Evolutionary conservation across 2,888 invertebrate genomes (phyloP), one percentile per base, ranked within the genome.

Genomic region (Junonia oenone): DNA sequence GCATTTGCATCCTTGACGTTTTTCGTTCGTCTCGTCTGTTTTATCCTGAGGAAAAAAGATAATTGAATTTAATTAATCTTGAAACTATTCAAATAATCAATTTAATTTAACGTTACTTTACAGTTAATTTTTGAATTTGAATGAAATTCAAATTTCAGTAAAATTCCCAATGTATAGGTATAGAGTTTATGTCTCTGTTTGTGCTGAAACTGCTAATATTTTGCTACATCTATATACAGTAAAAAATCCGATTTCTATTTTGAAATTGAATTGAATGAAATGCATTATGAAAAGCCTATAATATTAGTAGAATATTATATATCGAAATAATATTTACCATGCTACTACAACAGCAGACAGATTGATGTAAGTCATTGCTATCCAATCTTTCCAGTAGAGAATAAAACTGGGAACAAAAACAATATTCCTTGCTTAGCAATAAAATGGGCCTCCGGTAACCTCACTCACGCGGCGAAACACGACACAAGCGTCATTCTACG

Each of bases 401-500:
- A 53, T 85, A 84, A 13, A 83, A 62, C 84, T 85, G 72, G 51
- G 69, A 70, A 45, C 26, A 63, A 59, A 33, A 47, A 13, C 6
- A 43, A 22, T 22, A 22, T 22, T 22, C 5, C 5, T 22, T 22
- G 5, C 22, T 22, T 22, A 22, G 5, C n/a, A n/a, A n/a, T n/a
- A n/a, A n/a, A n/a, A n/a, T n/a, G n/a, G n/a, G n/a, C n/a, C n/a
- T n/a, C n/a, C n/a, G n/a, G n/a, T n/a, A n/a, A n/a, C n/a, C n/a
- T n/a, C n/a, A n/a, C n/a, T n/a, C n/a, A n/a, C n/a, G n/a, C n/a
- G n/a, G n/a, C n/a, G n/a, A n/a, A n/a, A n/a, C n/a, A n/a, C n/a
- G n/a, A n/a, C n/a, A n/a, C n/a, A n/a, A n/a, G n/a, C n/a, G n/a
- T n/a, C n/a, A n/a, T n/a, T n/a, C n/a, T n/a, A n/a, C n/a, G n/a